Percentiles rank a stretch among this genome's conserved stretches.
phyloP scores from a whole-genome alignment of 2,888 invertebrate genomes.

The Ichneumon xanthorius region DNA sequence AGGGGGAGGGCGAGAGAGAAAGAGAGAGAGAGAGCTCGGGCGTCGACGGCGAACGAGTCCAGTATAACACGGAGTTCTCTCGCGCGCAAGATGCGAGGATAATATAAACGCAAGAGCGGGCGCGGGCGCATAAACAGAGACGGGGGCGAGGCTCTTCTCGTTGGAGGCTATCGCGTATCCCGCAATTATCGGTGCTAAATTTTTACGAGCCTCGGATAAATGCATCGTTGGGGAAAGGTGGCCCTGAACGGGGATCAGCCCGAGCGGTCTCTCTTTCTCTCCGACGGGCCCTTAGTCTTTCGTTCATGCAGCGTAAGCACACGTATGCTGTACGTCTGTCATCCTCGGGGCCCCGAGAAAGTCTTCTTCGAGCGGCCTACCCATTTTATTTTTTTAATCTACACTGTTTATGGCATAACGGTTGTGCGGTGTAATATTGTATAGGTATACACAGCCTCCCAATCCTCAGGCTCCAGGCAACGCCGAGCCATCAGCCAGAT shows the following conservation, averaged over 20 bases:
- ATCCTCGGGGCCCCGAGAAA: slow-evolving; percentile 21
- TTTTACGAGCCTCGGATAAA: slow-evolving; percentile 73
- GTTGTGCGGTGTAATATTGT: not conserved
- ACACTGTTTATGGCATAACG: slow-evolving; percentile 19
- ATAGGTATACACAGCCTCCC: not conserved
- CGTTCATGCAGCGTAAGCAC: not conserved
- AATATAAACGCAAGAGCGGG: slow-evolving; percentile 16
- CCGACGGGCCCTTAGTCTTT: slow-evolving; percentile 13
- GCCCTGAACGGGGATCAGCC: slow-evolving; percentile 54
- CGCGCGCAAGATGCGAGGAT: slow-evolving; percentile 8
- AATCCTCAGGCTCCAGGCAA: not conserved
- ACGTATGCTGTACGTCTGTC: slow-evolving; percentile 31
- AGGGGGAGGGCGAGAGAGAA: not conserved
- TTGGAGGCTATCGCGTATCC: slow-evolving; percentile 69
- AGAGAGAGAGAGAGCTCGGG: not conserved
- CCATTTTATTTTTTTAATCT: slow-evolving; percentile 15
- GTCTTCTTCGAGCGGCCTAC: slow-evolving; percentile 18
- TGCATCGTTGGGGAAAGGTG: slow-evolving; percentile 61
- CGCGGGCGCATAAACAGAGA: slow-evolving; percentile 31
- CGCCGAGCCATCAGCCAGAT: slow-evolving; percentile 10
- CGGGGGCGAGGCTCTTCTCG: slow-evolving; percentile 50
- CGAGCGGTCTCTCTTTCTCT: slow-evolving; percentile 6
- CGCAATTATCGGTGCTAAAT: slow-evolving; percentile 77
- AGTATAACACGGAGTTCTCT: slow-evolving; percentile 20
- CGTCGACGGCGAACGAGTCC: slow-evolving; percentile 9